phyloP scores from a whole-genome alignment of 2,113 vertebrate species.

The Carlito syrichta region DNA sequence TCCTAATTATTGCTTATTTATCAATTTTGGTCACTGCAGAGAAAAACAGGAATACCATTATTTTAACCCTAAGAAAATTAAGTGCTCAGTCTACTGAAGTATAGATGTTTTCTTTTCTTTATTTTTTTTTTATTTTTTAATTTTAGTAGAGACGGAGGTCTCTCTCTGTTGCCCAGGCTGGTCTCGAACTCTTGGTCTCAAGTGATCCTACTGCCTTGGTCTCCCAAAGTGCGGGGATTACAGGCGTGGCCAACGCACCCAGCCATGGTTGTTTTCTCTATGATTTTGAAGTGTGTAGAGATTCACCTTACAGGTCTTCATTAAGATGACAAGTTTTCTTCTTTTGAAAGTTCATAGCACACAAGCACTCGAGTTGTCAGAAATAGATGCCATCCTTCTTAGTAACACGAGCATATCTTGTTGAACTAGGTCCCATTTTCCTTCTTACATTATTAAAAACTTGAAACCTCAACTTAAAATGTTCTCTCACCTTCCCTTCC shows the following conservation, averaged over 20 bases:
- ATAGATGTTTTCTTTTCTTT: not conserved
- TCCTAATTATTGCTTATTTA: not conserved
- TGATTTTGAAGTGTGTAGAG: not conserved
- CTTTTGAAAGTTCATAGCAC: not conserved
- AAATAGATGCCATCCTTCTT: slow-evolving; percentile 25
- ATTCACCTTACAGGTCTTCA: slow-evolving; percentile 47
- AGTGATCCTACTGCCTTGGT: no score
- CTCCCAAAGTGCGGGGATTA: no score
- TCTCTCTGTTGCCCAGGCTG: no score
- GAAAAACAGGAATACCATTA: not conserved
- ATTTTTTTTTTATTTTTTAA: no score
- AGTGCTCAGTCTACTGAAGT: slow-evolving; percentile 3
- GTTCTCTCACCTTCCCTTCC: not conserved
- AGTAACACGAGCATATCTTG: slow-evolving; percentile 17
- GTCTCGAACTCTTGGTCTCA: no score
- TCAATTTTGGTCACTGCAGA: not conserved
- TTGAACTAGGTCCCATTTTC: not conserved
- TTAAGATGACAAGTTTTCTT: slow-evolving; percentile 27
- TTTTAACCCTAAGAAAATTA: not conserved
- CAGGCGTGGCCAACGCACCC: no score
- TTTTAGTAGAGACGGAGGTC: no score
- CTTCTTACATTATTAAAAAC: not conserved
- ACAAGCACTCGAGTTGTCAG: not conserved
- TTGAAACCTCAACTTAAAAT: slow-evolving; percentile 23
- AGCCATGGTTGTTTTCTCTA: slow-evolving; percentile 15